phyloP scores from a whole-genome alignment of 2,113 vertebrate genomes.

The Drymodes brunneopygia region DNA sequence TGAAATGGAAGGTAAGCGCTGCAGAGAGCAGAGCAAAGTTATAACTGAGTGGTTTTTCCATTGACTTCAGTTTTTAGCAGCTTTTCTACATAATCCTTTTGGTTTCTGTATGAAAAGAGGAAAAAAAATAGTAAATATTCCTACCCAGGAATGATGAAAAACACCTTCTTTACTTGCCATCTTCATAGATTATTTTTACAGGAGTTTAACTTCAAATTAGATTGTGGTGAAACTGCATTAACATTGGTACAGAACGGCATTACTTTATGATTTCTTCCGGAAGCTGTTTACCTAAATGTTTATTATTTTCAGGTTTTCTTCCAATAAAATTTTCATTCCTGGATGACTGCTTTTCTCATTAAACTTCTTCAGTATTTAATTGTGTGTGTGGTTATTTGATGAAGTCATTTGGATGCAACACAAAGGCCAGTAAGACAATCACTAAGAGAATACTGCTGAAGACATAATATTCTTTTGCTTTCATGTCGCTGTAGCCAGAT shows the following conservation, averaged over 20 bases:
- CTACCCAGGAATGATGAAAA: background rate
- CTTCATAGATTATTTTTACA: background rate
- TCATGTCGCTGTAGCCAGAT: background rate
- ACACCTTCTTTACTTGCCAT: background rate
- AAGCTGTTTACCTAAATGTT: background rate
- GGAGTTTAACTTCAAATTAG: background rate
- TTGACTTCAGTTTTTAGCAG: background rate
- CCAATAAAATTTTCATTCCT: background rate
- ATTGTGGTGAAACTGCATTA: background rate
- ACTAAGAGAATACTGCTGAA: background rate
- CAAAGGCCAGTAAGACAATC: background rate
- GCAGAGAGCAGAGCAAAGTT: background rate
- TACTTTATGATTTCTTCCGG: background rate
- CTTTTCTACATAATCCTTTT: background rate
- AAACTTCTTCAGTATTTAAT: background rate
- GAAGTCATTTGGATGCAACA: background rate
- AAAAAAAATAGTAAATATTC: background rate
- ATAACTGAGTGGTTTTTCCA: background rate
- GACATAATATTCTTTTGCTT: background rate
- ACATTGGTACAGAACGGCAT: background rate
- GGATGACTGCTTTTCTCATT: background rate
- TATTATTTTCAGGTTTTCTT: background rate
- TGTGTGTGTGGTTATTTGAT: background rate
- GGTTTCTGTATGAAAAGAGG: background rate
- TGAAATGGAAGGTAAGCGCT: background rate